Conservation (phyloP, 2,797 vertebrate species). For the Labeo calbasu region DNA sequence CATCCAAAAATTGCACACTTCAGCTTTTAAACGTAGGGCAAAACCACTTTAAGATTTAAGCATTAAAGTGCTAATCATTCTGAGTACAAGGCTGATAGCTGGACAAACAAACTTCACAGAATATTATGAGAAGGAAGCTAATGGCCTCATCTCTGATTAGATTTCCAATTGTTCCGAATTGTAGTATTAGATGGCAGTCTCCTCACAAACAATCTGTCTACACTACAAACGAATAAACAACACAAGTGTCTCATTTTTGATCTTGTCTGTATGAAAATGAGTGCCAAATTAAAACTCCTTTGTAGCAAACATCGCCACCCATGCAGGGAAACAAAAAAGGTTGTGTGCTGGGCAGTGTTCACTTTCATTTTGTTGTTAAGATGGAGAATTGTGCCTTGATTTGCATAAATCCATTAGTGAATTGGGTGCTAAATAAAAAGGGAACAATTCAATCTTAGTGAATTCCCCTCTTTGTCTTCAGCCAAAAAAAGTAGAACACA, state of each 20-base stretch:
- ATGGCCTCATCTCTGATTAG: conserved; percentile 19
- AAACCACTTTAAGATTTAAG: background rate
- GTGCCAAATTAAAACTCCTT: background rate
- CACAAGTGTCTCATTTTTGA: conserved; percentile 2
- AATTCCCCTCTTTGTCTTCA: background rate
- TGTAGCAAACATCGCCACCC: background rate
- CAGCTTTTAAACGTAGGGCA: background rate
- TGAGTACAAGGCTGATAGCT: conserved; percentile 6
- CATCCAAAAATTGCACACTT: background rate
- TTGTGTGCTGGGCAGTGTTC: background rate
- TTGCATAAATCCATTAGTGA: background rate
- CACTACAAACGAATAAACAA: background rate
- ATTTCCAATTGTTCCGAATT: background rate
- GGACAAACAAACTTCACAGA: background rate
- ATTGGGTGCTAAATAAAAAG: background rate
- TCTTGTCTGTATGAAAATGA: background rate
- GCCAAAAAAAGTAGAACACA: background rate
- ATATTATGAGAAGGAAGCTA: conserved; percentile 5
- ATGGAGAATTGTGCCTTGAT: background rate
- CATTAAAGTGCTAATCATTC: background rate
- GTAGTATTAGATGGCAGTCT: background rate
- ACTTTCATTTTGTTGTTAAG: background rate
- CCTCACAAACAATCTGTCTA: background rate
- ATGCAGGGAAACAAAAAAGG: background rate
- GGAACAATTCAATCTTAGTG: background rate